Evolutionary conservation across 2,113 vertebrate genomes (phyloP).

Genomic region (Eolophus roseicapilla): DNA sequence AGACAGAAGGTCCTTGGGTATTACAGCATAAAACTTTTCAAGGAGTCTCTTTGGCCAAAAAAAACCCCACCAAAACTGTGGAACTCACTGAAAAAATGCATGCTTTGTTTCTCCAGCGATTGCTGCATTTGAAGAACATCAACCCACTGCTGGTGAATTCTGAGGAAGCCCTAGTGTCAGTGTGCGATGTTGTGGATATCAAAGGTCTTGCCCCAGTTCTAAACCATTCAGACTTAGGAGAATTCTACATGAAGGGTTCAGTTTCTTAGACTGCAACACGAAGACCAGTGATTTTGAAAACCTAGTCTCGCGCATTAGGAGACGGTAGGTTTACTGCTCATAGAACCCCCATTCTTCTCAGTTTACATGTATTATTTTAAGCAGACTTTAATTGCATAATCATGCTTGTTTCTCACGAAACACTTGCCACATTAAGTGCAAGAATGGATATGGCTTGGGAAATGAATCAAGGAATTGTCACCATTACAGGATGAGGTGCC

Average conservation of each 20-base stretch:
- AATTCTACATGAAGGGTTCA: not conserved
- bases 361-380: not conserved
- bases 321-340: not conserved
- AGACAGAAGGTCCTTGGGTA: not conserved
- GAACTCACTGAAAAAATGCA: not conserved
- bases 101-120: not conserved
- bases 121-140: not conserved
- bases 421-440: conserved; percentile 24
- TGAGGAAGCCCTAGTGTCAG: not conserved
- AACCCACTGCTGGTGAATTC: not conserved
- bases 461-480: conserved; percentile 46
- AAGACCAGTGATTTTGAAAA: not conserved
- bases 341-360: not conserved
- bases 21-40: not conserved
- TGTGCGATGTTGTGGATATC: fast-evolving
- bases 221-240: not conserved
- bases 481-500: not conserved
- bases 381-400: conserved; percentile 42
- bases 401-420: conserved; percentile 29
- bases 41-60: not conserved
- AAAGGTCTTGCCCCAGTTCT: not conserved
- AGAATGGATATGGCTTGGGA: not conserved
- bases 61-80: not conserved
- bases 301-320: not conserved
- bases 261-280: not conserved